Percentiles rank a stretch among this genome's conserved stretches.
Conservation (phyloP, 2,797 vertebrate species). For the Centropyge bicolor region DNA sequence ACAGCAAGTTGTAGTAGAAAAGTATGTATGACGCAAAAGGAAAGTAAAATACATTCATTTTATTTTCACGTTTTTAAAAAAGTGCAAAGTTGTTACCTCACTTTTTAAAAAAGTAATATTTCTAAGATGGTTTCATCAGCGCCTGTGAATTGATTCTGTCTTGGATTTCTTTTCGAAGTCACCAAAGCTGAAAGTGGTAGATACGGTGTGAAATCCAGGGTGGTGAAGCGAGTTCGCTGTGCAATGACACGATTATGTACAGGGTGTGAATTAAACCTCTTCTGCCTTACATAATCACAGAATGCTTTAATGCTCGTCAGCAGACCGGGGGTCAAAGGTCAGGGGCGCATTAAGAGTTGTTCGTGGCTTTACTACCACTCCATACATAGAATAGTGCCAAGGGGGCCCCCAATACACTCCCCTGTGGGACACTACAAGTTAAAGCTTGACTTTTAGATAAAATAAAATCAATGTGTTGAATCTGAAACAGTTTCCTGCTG, state of each 20-base stretch:
- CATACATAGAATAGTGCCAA: background rate
- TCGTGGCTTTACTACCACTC: background rate
- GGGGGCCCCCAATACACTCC: background rate
- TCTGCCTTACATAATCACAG: conserved; percentile 44
- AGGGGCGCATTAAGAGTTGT: background rate
- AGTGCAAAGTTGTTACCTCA: too few relatives aligned
- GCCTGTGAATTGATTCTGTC: background rate
- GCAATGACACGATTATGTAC: conserved; percentile 63
- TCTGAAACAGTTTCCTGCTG: background rate
- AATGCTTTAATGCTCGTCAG: conserved; percentile 1
- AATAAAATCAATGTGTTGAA: background rate
- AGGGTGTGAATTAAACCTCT: conserved; percentile 48
- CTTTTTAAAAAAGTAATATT: too few relatives aligned
- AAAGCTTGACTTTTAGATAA: background rate
- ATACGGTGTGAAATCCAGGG: conserved; percentile 42
- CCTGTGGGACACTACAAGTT: conserved; percentile 26
- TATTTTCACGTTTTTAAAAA: too few relatives aligned
- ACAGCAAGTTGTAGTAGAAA: too few relatives aligned
- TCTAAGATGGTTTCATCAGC: background rate
- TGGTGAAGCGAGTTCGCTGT: conserved; percentile 43
- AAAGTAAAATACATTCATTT: too few relatives aligned
- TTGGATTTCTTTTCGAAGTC: background rate
- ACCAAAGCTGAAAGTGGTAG: conserved; percentile 9
- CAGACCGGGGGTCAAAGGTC: background rate
- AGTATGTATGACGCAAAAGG: too few relatives aligned